These are phyloP conservation scores for Chlorodrepanis virens DNA, from an alignment of 2,113 vertebrate genomes.

Conservation along the genomic window DNA sequence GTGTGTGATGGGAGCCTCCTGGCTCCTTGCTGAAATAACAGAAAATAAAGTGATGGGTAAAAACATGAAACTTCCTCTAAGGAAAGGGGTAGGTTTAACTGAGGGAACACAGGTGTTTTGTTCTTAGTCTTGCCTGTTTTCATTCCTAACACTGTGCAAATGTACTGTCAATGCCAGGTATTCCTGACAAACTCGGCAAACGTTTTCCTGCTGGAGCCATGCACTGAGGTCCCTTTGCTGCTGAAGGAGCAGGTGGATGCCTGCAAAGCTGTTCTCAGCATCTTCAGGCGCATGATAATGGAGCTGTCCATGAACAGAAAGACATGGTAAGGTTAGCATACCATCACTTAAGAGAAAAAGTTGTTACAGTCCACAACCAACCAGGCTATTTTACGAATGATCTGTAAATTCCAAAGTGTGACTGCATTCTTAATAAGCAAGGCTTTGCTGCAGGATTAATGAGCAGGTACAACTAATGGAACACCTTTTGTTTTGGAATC, in stretches of 20 bases:
- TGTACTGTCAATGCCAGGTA: slow-evolving; percentile 73
- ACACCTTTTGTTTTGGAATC: slow-evolving; percentile 44
- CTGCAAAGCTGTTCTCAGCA: slow-evolving; percentile 91
- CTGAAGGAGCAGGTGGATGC: slow-evolving; percentile 95
- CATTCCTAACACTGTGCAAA: not conserved
- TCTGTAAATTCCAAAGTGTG: not conserved
- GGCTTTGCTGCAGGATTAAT: not conserved
- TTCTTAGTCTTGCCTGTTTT: not conserved
- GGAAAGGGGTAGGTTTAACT: not conserved
- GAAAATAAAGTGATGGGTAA: not conserved
- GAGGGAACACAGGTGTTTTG: not conserved
- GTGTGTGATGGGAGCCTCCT: not conserved
- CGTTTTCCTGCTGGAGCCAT: slow-evolving; percentile 94
- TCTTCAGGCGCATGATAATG: slow-evolving; percentile 98
- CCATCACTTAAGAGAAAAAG: not conserved
- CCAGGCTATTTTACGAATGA: not conserved
- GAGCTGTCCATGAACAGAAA: slow-evolving; percentile 90
- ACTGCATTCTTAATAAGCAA: fast-evolving
- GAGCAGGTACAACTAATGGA: not conserved
- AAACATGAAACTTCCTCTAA: not conserved
- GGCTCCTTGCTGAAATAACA: not conserved
- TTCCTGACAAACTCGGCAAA: slow-evolving; percentile 96
- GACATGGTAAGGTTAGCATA: slow-evolving; percentile 82
- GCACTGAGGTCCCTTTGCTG: slow-evolving; percentile 88
- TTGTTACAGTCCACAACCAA: not conserved